Evolutionary conservation across 2,888 invertebrate genomes (phyloP).

Genomic region (Phasia obesa): DNA sequence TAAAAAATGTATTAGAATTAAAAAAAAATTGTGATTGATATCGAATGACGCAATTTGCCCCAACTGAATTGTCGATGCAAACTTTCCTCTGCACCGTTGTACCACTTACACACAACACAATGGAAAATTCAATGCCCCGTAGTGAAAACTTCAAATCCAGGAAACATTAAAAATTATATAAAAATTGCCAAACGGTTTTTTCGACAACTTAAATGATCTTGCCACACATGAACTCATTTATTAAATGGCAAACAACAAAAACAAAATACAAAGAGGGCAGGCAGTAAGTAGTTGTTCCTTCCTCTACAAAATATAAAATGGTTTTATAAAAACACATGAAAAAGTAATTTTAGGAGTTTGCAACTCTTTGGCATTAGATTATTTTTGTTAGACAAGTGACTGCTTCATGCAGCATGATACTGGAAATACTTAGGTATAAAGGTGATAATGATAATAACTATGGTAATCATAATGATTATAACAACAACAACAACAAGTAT

Average conservation of each 20-base stretch:
- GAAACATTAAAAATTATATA: conserved; percentile 57
- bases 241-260: conserved; percentile 30
- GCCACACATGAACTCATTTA: conserved; percentile 62
- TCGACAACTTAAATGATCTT: conserved; percentile 62
- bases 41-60: too few species aligned
- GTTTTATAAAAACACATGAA: conserved; percentile 19
- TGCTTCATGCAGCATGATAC: conserved; percentile 4
- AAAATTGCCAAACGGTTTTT: conserved; percentile 66
- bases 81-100: neutral
- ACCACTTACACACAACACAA: neutral
- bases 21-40: too few species aligned
- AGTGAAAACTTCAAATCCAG: conserved; percentile 34
- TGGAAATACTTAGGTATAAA: conserved; percentile 3
- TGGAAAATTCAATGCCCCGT: conserved; percentile 29
- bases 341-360: conserved; percentile 64
- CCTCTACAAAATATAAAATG: conserved; percentile 4
- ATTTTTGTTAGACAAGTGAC: conserved; percentile 58
- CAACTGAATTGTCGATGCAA: neutral
- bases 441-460: conserved; percentile 29
- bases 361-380: conserved; percentile 60
- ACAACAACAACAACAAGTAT: conserved; percentile 18
- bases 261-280: conserved; percentile 34
- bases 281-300: too few species aligned
- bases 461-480: conserved; percentile 51
- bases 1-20: too few species aligned